Base-by-base conservation (phyloP, 2,113 vertebrate species). In the Harpagus bidentatus region DNA sequence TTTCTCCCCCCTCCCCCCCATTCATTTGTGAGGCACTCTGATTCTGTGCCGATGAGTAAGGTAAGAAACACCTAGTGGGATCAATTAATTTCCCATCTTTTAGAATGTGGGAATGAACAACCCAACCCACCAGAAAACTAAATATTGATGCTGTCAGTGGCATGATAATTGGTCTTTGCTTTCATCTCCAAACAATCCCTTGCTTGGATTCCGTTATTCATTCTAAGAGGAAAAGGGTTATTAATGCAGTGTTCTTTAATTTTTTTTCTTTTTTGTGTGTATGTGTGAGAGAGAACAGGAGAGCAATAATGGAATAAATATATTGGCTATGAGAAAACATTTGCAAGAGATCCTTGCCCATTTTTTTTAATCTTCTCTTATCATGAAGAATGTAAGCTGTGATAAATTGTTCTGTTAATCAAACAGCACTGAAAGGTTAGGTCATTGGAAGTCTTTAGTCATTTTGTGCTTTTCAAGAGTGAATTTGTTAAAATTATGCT, bases 401-500 rank as follows among this genome's bases (percentile, higher is more conserved):
- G 97, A 98, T 96, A 97, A 97, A 97, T 93, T 93, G 98, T 90
- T 95, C 96, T 97, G 96, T 97, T 98, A 98, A 98, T 98, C 98
- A 98, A 98, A 98, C 97, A 97, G 93, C 94, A 93, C 89, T 77
- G 98, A 97, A 97, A 98, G 97, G 96, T 98, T 98, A 98, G 98
- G 97, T 98, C 97, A 97, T 91, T 97, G 97, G 96, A 97, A 98
- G 97, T 95, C 98, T 98, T 98, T 96, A 98, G 98, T 98, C 95
- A 97, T 98, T 98, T 98, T 97, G 97, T 96, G 95, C 97, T 98
- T 98, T 98, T 98, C 98, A 98, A 98, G 98, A 98, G 97, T 96
- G 96, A 97, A 98, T 98, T 98, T 98, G 97, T 98, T 98, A 98
- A 97, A 98, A 98, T 98, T 98, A 98, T 97, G 97, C 98, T 97